Conservation (phyloP, 2,888 invertebrate species). For the Agonopterix subpropinquella region DNA sequence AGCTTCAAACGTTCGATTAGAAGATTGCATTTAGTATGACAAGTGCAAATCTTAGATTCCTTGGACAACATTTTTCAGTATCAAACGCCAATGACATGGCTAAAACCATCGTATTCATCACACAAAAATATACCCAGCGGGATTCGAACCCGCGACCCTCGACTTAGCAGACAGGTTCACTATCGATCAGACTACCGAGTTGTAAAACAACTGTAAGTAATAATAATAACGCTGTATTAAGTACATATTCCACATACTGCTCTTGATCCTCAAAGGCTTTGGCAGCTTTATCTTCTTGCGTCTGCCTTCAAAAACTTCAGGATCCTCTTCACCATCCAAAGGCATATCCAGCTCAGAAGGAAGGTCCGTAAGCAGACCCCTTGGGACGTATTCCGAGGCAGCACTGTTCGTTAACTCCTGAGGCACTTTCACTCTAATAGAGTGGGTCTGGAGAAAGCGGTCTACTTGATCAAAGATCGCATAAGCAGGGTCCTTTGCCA, state of each 20-base stretch:
- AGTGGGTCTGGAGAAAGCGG: conserved; percentile 83
- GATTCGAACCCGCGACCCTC: background rate
- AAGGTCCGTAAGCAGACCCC: conserved; percentile 77
- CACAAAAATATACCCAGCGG: background rate
- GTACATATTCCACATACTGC: conserved; percentile 50
- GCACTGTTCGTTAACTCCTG: conserved; percentile 76
- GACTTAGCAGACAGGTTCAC: no score
- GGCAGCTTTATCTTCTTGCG: conserved; percentile 72
- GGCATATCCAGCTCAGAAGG: conserved; percentile 83
- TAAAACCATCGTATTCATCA: no score
- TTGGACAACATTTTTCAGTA: no score
- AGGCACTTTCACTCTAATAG: conserved; percentile 84
- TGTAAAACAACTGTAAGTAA: background rate
- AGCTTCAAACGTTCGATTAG: no score
- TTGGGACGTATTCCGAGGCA: conserved; percentile 77
- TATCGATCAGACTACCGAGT: background rate
- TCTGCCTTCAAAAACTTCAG: conserved; percentile 60
- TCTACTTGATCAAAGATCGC: conserved; percentile 84
- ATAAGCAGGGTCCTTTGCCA: conserved; percentile 70
- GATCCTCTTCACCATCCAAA: conserved; percentile 75
- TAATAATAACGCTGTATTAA: no score
- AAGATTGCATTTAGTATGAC: no score
- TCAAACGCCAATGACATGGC: no score
- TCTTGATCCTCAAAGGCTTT: conserved; percentile 69
- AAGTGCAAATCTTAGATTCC: no score